Percentiles rank a stretch among this genome's conserved stretches.
Evolutionary conservation across 2,888 invertebrate genomes (phyloP).

Genomic region (Ophion obscuratus): DNA sequence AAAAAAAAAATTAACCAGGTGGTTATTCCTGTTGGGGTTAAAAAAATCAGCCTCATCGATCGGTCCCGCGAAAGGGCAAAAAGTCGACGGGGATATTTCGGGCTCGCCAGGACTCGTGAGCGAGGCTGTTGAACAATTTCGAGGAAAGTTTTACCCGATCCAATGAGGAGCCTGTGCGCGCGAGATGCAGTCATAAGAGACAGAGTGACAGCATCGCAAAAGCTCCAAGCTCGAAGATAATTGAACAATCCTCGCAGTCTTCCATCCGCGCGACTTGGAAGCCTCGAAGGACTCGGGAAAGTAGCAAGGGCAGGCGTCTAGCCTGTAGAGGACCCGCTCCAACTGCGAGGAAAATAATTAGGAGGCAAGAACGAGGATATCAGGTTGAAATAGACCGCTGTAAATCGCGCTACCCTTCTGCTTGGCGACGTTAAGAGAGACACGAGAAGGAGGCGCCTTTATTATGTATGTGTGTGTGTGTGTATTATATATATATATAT

Average conservation of each 20-base stretch:
- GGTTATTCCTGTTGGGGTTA: too few relatives aligned
- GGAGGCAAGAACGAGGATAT: conserved; percentile 51
- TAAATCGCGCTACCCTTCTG: conserved; percentile 17
- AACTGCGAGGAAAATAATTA: conserved; percentile 53
- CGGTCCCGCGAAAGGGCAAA: too few relatives aligned
- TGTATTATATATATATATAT: too few relatives aligned
- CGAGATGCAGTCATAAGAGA: not conserved
- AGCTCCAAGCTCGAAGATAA: conserved; percentile 13
- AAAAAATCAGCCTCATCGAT: too few relatives aligned
- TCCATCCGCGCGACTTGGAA: not conserved
- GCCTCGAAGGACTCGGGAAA: not conserved
- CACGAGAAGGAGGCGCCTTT: not conserved
- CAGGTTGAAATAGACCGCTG: conserved; percentile 38
- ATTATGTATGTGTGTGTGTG: too few relatives aligned
- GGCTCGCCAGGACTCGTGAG: too few relatives aligned
- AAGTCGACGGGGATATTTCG: too few relatives aligned
- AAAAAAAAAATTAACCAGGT: too few relatives aligned
- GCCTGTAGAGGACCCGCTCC: not conserved
- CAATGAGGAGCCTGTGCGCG: too few relatives aligned
- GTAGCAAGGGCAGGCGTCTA: not conserved
- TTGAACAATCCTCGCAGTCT: conserved; percentile 26
- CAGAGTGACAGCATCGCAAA: not conserved
- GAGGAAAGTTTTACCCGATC: too few relatives aligned
- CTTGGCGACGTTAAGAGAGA: not conserved
- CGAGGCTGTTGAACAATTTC: too few relatives aligned